Percentiles rank a stretch among this genome's conserved stretches.
These are phyloP conservation scores for Malurus elegans DNA, from an alignment of 2,113 vertebrate genomes.

Conservation along the genomic window DNA sequence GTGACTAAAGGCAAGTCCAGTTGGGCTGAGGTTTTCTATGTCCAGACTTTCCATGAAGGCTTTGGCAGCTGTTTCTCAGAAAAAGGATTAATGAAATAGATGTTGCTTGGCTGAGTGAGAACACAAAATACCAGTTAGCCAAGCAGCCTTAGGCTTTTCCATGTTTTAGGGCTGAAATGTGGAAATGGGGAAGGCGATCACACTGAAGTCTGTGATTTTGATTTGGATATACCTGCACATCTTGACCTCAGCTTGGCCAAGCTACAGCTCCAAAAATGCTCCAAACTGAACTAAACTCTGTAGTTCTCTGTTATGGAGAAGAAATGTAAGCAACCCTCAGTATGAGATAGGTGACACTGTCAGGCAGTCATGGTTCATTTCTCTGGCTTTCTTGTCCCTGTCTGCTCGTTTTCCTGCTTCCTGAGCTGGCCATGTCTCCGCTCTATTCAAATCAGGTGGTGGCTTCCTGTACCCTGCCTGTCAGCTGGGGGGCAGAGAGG, in stretches of 20 bases:
- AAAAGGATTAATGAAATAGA: neutral
- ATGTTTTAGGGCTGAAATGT: neutral
- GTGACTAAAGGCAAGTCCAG: neutral
- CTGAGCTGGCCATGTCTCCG: neutral
- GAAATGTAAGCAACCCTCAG: fast-evolving
- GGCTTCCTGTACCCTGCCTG: slow-evolving; percentile 6
- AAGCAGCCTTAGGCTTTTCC: neutral
- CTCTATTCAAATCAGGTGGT: slow-evolving; percentile 48
- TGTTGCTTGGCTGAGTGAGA: neutral
- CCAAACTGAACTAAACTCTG: neutral
- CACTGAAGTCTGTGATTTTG: neutral
- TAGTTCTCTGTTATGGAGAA: neutral
- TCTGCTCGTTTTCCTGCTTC: slow-evolving; percentile 17
- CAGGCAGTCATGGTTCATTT: neutral
- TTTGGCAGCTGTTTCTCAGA: neutral
- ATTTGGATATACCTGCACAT: neutral
- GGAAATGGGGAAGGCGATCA: neutral
- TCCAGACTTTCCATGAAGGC: neutral
- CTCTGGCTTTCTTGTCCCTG: slow-evolving; percentile 20
- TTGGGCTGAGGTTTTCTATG: neutral
- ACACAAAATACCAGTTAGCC: neutral
- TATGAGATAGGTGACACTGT: neutral
- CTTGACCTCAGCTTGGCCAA: neutral
- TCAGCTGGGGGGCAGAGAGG: neutral
- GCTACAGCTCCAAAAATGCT: neutral